These are phyloP conservation scores for Ostrea edulis DNA, from an alignment of 1,140 invertebrate genomes.

Conservation along the genomic window DNA sequence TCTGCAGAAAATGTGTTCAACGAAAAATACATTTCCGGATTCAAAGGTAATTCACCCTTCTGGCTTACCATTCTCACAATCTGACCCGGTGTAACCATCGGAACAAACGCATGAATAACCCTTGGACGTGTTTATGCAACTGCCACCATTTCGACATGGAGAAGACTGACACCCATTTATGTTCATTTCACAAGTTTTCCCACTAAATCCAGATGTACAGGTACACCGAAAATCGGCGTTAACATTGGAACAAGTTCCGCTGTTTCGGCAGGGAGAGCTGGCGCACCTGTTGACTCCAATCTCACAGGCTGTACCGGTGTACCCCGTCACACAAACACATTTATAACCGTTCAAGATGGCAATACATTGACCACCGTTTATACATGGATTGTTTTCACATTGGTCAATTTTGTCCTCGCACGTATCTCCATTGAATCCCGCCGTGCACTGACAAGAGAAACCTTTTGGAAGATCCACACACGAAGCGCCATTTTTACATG, in stretches of 20 bases:
- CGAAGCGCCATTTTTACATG: slow-evolving; percentile 21
- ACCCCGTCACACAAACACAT: slow-evolving; percentile 39
- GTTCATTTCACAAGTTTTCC: slow-evolving; percentile 81
- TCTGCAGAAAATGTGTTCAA: no score
- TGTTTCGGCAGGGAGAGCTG: slow-evolving; percentile 88
- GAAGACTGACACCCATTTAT: slow-evolving; percentile 92
- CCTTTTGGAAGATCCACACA: slow-evolving; percentile 19
- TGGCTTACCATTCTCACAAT: slow-evolving; percentile 72
- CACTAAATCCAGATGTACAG: slow-evolving; percentile 93
- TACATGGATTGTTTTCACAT: slow-evolving; percentile 15
- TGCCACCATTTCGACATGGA: slow-evolving; percentile 93
- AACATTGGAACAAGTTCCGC: slow-evolving; percentile 85
- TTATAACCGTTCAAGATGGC: slow-evolving; percentile 72
- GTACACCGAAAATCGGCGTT: slow-evolving; percentile 85
- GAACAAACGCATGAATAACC: slow-evolving; percentile 76
- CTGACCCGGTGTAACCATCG: slow-evolving; percentile 59
- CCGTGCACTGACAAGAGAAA: neutral
- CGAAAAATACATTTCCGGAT: no score
- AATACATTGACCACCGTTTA: slow-evolving; percentile 29
- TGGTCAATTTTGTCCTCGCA: slow-evolving; percentile 29
- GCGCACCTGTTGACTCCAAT: slow-evolving; percentile 65
- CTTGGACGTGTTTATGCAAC: slow-evolving; percentile 84
- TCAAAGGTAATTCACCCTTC: no score
- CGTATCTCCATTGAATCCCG: neutral
- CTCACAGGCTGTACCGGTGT: slow-evolving; percentile 7